Evolutionary conservation across 2,113 vertebrate species (phyloP), one percentile per base, ranked within the genome.

Genomic region (Puffinus mauretanicus): DNA sequence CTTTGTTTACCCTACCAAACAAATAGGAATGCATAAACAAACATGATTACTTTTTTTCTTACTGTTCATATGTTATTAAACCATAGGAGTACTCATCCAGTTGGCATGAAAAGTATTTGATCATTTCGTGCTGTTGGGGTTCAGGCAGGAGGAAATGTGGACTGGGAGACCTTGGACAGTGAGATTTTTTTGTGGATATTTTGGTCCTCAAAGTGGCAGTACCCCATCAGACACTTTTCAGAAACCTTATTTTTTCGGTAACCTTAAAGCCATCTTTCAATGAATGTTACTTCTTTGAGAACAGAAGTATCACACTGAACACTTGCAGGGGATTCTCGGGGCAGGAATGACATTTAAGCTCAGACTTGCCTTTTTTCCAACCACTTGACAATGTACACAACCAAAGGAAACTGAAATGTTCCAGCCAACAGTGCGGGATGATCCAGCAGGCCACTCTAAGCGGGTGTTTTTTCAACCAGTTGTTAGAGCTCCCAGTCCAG

Each of bases 401-500:
- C 32, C 20, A 58, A 72, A 81, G 32, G 52, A 80, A 61, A 42
- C 14, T 9, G 25, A 77, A 77, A 44, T 27, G 32, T 16, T 87
- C 9, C 6, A 60, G 20, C 27, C 3, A 1, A 10, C 12, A 9
- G 12, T 44, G 34, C 2, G 1, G 40, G 8, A 25, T 46, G 47
- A 67, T 90, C 18, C 64, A 86, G 61, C 42, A 76, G 75, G 11
- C 40, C 4, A 0, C 51, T 55, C 21, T 16, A 30, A 83, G 71
- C 0, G 2, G 11, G 18, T 75, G 20, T 34, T 65, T 94, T 93
- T 88, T 52, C 55, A 65, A 14, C 7, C 18, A 27, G 20, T 95
- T 91, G 38, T 58, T 62, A 51, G 36, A 65, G 14, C 5, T 60
- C n/a, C 57, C 16, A 13, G 42, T 62, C 24, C 30, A 36, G 55